A percentile compares a stretch with the other conserved stretches of the same genome.
Evolutionary conservation across 1,140 invertebrate genomes (phyloP).

Genomic region (Sesamia nonagrioides): DNA sequence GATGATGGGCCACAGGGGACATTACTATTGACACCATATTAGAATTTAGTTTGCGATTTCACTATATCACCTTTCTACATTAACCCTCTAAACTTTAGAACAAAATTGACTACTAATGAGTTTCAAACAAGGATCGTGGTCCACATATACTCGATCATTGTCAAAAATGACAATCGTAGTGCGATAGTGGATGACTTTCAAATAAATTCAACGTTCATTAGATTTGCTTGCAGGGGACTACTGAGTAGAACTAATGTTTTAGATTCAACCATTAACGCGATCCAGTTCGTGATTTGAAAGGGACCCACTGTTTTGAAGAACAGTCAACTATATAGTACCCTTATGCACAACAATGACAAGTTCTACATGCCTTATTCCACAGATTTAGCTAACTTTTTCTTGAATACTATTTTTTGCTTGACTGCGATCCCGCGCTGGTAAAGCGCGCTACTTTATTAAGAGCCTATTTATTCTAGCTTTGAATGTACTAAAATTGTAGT

Average conservation of each 20-base stretch:
- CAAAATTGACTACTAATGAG: slow-evolving; percentile 27
- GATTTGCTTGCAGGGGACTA: slow-evolving; percentile 22
- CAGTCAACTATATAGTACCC: not conserved
- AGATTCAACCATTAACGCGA: slow-evolving; percentile 48
- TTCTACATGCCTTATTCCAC: no score
- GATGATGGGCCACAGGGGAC: not conserved
- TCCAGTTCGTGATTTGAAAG: slow-evolving; percentile 36
- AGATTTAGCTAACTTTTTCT: no score
- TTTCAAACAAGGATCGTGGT: slow-evolving; percentile 35
- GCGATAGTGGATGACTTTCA: slow-evolving; percentile 49
- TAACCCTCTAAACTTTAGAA: slow-evolving; percentile 17
- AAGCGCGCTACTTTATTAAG: no score
- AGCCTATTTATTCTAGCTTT: no score
- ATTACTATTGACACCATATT: not conserved
- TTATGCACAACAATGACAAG: no score
- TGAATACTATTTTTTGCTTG: no score
- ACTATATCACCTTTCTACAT: slow-evolving; percentile 9
- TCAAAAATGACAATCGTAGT: slow-evolving; percentile 41
- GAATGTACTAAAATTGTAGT: no score
- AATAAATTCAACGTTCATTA: slow-evolving; percentile 49
- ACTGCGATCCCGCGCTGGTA: no score
- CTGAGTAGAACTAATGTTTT: slow-evolving; percentile 46
- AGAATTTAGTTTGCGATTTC: not conserved
- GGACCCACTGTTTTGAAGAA: slow-evolving; percentile 20
- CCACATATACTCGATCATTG: slow-evolving; percentile 39